Conservation (phyloP, 2,888 invertebrate species). For the Synergus gifuensis region DNA sequence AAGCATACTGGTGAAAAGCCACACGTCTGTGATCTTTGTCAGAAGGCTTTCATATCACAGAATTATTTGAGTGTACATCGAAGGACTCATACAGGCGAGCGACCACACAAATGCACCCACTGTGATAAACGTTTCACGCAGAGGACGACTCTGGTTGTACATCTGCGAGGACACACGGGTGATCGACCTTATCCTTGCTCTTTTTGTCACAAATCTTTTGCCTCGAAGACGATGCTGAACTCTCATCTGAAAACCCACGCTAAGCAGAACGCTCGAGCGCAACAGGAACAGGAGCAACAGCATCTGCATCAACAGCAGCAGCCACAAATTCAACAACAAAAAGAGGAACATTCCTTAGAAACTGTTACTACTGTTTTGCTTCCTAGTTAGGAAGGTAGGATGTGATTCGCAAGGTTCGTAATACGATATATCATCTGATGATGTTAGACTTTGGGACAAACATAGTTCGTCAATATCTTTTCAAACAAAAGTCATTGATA, state of each 20-base stretch:
- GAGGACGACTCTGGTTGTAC: slow-evolving; percentile 75
- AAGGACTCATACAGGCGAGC: slow-evolving; percentile 74
- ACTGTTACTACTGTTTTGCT: slow-evolving; percentile 22
- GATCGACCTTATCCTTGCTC: slow-evolving; percentile 75
- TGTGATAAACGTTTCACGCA: slow-evolving; percentile 75
- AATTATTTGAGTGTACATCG: slow-evolving; percentile 75
- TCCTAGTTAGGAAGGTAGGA: slow-evolving; percentile 23
- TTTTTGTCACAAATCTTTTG: slow-evolving; percentile 74
- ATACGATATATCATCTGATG: not conserved
- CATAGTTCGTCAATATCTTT: not conserved
- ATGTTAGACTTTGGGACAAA: no score
- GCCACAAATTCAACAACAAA: slow-evolving; percentile 20
- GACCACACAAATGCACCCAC: slow-evolving; percentile 74
- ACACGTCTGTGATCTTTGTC: slow-evolving; percentile 79
- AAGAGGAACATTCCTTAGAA: slow-evolving; percentile 12
- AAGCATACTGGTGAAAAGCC: slow-evolving; percentile 83
- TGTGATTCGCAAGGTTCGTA: not conserved
- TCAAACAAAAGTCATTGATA: not conserved
- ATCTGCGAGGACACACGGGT: slow-evolving; percentile 74
- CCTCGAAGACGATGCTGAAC: slow-evolving; percentile 76
- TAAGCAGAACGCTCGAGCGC: slow-evolving; percentile 70
- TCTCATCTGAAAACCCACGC: slow-evolving; percentile 76
- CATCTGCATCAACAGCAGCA: slow-evolving; percentile 57
- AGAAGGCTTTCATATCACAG: slow-evolving; percentile 75
- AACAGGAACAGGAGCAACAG: slow-evolving; percentile 56